Percentiles rank a stretch among this genome's conserved stretches.
Conservation (phyloP, 2,113 vertebrate genomes). For the Paraplagusia blochii region DNA sequence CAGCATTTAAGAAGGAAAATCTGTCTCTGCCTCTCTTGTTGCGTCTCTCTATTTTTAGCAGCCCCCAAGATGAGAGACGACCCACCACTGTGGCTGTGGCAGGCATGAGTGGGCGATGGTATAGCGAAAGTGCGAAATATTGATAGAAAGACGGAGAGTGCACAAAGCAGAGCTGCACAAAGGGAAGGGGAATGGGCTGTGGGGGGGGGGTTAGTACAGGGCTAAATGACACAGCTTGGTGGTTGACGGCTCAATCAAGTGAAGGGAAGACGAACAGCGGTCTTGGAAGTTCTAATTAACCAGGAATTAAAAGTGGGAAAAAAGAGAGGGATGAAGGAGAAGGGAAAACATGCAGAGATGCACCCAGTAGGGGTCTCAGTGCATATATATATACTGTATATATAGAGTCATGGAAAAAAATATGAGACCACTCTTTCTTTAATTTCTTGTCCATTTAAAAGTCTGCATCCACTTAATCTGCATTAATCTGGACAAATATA, state of each 20-base stretch:
- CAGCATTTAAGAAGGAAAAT: constrained; percentile 42
- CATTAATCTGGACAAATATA: too few relatives aligned
- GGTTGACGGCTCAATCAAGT: not conserved
- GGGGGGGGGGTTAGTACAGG: constrained; percentile 4
- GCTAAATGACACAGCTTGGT: constrained; percentile 1
- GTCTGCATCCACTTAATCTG: too few relatives aligned
- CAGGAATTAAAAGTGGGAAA: too few relatives aligned
- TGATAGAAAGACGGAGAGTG: constrained; percentile 55
- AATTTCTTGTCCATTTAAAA: too few relatives aligned
- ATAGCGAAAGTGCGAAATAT: constrained; percentile 44
- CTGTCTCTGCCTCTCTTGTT: constrained; percentile 35
- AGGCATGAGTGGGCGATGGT: constrained; percentile 58
- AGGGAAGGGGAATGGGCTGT: constrained; percentile 7
- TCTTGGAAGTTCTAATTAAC: too few relatives aligned
- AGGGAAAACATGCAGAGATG: too few relatives aligned
- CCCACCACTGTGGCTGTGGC: constrained; percentile 54
- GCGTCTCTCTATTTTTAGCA: constrained; percentile 63
- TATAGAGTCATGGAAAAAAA: too few relatives aligned
- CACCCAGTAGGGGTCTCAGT: too few relatives aligned
- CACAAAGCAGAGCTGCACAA: constrained; percentile 28
- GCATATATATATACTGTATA: too few relatives aligned
- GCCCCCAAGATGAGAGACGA: constrained; percentile 58
- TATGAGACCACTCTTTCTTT: too few relatives aligned
- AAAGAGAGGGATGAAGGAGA: too few relatives aligned
- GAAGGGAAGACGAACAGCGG: too few relatives aligned